Percentiles rank a stretch among this genome's conserved stretches.
phyloP scores from a whole-genome alignment of 2,888 invertebrate species.

The Vesta saturnalis region DNA sequence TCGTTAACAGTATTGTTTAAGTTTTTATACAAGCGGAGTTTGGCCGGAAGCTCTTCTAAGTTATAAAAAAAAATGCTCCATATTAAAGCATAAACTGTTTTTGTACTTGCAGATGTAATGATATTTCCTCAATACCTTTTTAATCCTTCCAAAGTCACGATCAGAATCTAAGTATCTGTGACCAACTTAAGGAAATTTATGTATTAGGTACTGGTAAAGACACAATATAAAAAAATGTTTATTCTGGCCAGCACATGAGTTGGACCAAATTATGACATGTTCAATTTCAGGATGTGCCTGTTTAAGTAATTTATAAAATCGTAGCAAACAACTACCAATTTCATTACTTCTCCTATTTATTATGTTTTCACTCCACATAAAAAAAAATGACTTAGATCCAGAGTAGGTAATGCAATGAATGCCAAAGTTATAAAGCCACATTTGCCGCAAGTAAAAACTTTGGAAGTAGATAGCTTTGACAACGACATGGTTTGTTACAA shows the following conservation, averaged over 20 bases:
- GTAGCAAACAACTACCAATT: background rate
- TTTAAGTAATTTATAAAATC: background rate
- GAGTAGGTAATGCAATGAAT: background rate
- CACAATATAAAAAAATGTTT: slow-evolving; percentile 4
- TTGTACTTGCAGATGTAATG: background rate
- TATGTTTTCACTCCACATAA: too few species aligned
- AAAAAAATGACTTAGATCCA: too few species aligned
- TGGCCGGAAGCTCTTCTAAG: background rate
- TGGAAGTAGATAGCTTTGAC: background rate
- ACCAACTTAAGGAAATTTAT: slow-evolving; percentile 5
- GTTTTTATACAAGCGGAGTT: background rate
- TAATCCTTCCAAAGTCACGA: background rate
- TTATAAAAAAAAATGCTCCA: slow-evolving; percentile 3
- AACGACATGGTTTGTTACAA: background rate
- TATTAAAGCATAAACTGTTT: background rate
- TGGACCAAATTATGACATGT: background rate
- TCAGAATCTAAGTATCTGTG: background rate
- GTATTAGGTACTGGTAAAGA: too few species aligned
- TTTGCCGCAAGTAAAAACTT: too few species aligned
- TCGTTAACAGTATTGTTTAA: background rate
- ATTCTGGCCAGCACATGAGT: background rate
- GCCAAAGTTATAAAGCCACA: too few species aligned
- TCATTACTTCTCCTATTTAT: background rate
- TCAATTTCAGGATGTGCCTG: background rate
- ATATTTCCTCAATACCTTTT: background rate